These are phyloP conservation scores for Puntigrus tetrazona DNA, from an alignment of 2,113 vertebrate genomes.

Conservation along the genomic window DNA sequence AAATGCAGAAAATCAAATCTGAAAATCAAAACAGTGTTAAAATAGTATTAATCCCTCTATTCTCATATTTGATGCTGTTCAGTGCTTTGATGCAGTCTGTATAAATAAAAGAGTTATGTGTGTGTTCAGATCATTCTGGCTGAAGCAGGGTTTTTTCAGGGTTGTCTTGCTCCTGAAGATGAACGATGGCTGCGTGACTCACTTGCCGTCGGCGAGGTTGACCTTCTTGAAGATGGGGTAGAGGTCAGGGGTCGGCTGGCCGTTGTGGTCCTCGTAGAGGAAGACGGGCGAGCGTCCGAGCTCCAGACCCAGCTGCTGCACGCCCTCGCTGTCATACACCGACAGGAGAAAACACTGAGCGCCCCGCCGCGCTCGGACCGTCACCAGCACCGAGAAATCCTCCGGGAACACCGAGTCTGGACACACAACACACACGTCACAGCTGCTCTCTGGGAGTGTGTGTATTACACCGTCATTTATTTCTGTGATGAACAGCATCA, in stretches of 20 bases:
- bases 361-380: slow-evolving; percentile 88
- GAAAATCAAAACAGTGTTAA: no score
- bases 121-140: no score
- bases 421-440: not conserved
- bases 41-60: no score
- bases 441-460: not conserved
- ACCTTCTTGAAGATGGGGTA: slow-evolving; percentile 94
- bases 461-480: not conserved
- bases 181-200: no score
- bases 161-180: no score
- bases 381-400: slow-evolving; percentile 93
- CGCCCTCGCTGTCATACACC: slow-evolving; percentile 88
- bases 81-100: no score
- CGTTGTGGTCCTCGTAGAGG: slow-evolving; percentile 93
- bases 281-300: slow-evolving; percentile 93
- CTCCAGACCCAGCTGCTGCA: slow-evolving; percentile 95
- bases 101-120: no score
- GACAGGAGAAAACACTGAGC: slow-evolving; percentile 95
- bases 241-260: slow-evolving; percentile 88
- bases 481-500: no score
- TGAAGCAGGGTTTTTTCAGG: no score
- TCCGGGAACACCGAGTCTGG: slow-evolving; percentile 80
- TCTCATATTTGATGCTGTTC: no score
- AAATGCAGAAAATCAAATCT: no score
- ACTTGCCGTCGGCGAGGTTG: slow-evolving; percentile 97